Conservation (phyloP, 2,888 invertebrate species). For the Caenorhabditis parvicauda region DNA sequence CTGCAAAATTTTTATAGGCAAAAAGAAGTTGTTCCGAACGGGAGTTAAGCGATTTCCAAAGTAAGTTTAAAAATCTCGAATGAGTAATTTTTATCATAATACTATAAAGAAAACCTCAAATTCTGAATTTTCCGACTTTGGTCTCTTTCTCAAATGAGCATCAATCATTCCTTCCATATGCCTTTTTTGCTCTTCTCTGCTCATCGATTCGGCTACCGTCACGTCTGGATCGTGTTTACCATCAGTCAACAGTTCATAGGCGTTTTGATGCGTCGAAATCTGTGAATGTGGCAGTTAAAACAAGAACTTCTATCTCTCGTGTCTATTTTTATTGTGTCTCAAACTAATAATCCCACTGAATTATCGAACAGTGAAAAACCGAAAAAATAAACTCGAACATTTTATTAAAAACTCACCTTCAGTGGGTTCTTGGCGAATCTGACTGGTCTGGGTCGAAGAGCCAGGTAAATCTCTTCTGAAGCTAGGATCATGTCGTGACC, state of each 20-base stretch:
- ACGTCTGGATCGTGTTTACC: constrained; percentile 7
- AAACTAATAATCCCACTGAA: no score
- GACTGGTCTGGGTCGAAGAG: constrained; percentile 55
- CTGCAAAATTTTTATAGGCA: no score
- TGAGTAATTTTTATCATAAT: no score
- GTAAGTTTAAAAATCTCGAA: no score
- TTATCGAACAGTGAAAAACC: background rate
- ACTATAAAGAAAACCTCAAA: no score
- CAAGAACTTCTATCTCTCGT: no score
- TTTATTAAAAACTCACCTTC: constrained; percentile 11
- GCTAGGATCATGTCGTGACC: constrained; percentile 34
- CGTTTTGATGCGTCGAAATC: constrained; percentile 24
- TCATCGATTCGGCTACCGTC: constrained; percentile 16
- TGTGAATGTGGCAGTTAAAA: no score
- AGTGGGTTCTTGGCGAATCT: constrained; percentile 35
- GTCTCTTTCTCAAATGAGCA: no score
- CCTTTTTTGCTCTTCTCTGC: constrained; percentile 20
- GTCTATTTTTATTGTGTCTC: no score
- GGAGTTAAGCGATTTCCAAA: no score
- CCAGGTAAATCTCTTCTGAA: constrained; percentile 54
- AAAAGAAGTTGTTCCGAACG: no score
- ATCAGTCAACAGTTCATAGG: constrained; percentile 31
- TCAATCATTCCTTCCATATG: constrained; percentile 24
- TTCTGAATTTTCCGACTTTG: no score
- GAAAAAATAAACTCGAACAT: background rate